Evolutionary conservation across 2,113 vertebrate genomes (phyloP).

Genomic region (Xenopus tropicalis): DNA sequence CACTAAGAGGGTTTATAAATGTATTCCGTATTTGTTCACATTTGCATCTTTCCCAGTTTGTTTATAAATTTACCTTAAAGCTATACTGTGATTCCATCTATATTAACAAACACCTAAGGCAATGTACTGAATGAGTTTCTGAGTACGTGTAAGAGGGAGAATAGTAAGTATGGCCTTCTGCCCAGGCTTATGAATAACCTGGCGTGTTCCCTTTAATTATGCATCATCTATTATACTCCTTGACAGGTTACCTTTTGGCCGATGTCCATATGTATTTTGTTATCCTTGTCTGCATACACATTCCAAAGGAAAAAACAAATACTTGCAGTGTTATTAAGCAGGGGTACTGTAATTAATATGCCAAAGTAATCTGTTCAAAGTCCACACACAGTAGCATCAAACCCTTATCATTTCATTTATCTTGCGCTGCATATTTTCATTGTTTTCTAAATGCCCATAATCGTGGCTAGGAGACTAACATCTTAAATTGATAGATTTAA

Average conservation of each 20-base stretch:
- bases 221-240: neutral
- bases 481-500: neutral
- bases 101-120: neutral
- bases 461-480: neutral
- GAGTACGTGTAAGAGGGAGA: neutral
- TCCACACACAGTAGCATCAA: neutral
- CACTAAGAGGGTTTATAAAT: neutral
- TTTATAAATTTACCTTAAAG: neutral
- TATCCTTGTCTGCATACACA: neutral
- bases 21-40: neutral
- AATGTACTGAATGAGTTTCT: neutral
- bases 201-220: neutral
- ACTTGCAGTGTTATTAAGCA: neutral
- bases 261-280: neutral
- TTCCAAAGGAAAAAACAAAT: neutral
- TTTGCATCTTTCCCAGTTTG: neutral
- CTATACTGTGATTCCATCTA: neutral
- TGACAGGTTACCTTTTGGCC: neutral
- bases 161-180: neutral
- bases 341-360: neutral
- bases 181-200: neutral
- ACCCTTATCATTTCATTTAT: neutral
- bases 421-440: neutral
- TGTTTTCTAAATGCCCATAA: neutral
- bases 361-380: neutral